Evolutionary conservation across 1,140 invertebrate species (phyloP).

Genomic region (Apis florea): DNA sequence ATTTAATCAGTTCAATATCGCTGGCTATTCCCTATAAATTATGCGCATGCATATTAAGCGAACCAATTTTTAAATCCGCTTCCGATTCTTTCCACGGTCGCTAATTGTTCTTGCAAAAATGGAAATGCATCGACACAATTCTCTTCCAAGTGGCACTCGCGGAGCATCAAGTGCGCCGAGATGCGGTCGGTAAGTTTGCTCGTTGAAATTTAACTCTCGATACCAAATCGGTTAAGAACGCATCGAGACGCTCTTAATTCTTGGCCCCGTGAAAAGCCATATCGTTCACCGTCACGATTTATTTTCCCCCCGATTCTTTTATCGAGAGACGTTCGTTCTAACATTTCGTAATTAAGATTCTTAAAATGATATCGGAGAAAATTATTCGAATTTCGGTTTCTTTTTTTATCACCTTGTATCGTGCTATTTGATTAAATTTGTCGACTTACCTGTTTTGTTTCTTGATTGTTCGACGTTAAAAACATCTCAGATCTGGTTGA

Average conservation of each 20-base stretch:
- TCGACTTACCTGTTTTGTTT: not conserved
- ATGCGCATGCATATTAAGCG: conserved; percentile 45
- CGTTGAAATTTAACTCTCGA: conserved; percentile 28
- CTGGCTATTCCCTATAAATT: not conserved
- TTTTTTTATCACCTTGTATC: not conserved
- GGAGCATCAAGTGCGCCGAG: not conserved
- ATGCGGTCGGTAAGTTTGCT: conserved; percentile 1
- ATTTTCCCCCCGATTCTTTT: not conserved
- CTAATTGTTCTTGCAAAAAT: conserved; percentile 34
- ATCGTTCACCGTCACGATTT: not conserved
- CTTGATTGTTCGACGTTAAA: not conserved
- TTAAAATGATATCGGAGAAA: not conserved
- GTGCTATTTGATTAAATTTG: not conserved
- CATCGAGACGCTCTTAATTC: conserved; percentile 32
- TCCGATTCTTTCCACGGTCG: not conserved
- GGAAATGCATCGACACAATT: conserved; percentile 31
- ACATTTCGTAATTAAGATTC: not conserved
- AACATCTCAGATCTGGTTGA: not conserved
- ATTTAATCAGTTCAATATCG: conserved; percentile 18
- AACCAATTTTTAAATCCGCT: conserved; percentile 14
- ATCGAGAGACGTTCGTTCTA: too few relatives aligned
- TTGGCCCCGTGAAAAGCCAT: not conserved
- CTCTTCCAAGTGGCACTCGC: not conserved
- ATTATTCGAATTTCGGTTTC: not conserved
- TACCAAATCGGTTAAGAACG: not conserved